phyloP scores from a whole-genome alignment of 1,140 invertebrate genomes.

The Calycopis cecrops region DNA sequence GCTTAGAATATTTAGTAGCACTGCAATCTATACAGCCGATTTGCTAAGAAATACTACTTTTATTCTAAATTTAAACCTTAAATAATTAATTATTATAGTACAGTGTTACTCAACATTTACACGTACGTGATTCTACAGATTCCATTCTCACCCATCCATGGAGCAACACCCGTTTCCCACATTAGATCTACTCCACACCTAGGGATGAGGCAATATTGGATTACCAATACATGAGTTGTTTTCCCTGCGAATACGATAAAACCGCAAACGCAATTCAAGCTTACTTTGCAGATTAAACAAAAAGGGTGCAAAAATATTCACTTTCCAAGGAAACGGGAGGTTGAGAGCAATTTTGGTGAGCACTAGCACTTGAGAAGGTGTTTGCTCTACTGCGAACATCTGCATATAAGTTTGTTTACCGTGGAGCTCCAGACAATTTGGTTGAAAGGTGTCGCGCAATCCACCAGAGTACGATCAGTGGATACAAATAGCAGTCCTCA shows the following conservation, averaged over 20 bases:
- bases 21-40: too few species aligned
- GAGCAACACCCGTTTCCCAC: neutral
- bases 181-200: neutral
- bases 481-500: slow-evolving; percentile 42
- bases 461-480: slow-evolving; percentile 52
- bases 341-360: slow-evolving; percentile 47
- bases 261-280: slow-evolving; percentile 39
- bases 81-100: too few species aligned
- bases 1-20: too few species aligned
- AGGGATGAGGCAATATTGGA: slow-evolving; percentile 14
- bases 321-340: slow-evolving; percentile 40
- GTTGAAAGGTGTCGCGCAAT: slow-evolving; percentile 72
- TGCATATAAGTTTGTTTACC: slow-evolving; percentile 68
- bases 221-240: slow-evolving; percentile 23
- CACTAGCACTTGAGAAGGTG: slow-evolving; percentile 46
- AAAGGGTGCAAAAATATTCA: slow-evolving; percentile 42
- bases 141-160: too few species aligned
- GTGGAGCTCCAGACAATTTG: slow-evolving; percentile 69
- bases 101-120: too few species aligned
- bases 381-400: slow-evolving; percentile 53
- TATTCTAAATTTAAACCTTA: too few species aligned
- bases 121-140: too few species aligned
- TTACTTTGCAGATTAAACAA: slow-evolving; percentile 52
- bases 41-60: too few species aligned
- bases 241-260: slow-evolving; percentile 25